These are phyloP conservation scores for Stercorarius parasiticus DNA, from an alignment of 2,113 vertebrate genomes.

Conservation along the genomic window DNA sequence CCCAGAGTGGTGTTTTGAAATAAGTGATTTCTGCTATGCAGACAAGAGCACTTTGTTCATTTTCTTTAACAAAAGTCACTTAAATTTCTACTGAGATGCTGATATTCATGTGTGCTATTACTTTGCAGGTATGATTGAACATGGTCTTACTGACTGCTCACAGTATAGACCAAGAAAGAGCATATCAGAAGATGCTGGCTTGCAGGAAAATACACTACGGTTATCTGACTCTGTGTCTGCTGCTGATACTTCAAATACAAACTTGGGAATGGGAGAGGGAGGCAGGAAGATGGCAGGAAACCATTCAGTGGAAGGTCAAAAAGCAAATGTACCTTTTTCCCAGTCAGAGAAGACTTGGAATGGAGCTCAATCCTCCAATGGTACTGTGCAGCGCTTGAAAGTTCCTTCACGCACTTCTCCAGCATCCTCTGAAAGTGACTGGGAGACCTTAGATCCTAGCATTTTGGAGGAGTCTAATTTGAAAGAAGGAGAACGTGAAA, in stretches of 20 bases:
- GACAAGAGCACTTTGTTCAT: not conserved
- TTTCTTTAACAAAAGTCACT: not conserved
- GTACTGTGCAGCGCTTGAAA: constrained; percentile 69
- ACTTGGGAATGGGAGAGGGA: constrained; percentile 13
- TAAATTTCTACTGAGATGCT: not conserved
- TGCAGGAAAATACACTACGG: constrained; percentile 51
- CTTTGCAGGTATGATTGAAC: constrained; percentile 91
- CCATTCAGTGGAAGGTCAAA: not conserved
- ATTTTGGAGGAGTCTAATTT: constrained; percentile 78
- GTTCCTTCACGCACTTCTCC: constrained; percentile 80
- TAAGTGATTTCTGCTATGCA: not conserved
- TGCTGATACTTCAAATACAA: constrained; percentile 56
- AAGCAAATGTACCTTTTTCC: constrained; percentile 3
- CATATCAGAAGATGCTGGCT: constrained; percentile 79
- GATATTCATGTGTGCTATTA: fast-evolving
- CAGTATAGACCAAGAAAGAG: constrained; percentile 89
- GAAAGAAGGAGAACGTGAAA: constrained; percentile 65
- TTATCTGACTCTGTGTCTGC: constrained; percentile 73
- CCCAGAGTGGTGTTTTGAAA: not conserved
- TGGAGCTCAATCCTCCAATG: constrained; percentile 35
- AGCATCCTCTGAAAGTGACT: constrained; percentile 92
- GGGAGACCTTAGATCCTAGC: constrained; percentile 93
- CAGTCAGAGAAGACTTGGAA: constrained; percentile 6
- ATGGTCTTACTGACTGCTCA: constrained; percentile 91
- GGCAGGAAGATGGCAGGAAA: not conserved